Evolutionary conservation across 92 coral and sea anemone species (phyloP).

Genomic region (Metridium senile): DNA sequence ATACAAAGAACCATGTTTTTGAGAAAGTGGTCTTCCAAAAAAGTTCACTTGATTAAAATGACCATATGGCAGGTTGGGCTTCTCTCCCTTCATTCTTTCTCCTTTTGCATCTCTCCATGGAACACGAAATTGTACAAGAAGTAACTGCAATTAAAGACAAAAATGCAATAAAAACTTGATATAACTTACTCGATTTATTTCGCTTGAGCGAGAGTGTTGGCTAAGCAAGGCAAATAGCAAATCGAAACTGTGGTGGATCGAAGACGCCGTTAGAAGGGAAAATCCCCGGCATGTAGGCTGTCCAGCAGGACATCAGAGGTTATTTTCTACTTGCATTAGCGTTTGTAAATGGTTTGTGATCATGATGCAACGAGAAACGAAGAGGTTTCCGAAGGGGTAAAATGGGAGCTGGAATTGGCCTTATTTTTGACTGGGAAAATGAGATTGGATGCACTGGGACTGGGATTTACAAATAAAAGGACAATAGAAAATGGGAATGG

Average conservation of each 20-base stretch:
- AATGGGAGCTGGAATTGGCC: too few relatives aligned
- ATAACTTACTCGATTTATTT: not conserved
- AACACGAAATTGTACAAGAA: slow-evolving; percentile 60
- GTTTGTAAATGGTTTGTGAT: too few relatives aligned
- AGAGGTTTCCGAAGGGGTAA: too few relatives aligned
- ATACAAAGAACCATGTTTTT: slow-evolving; percentile 76
- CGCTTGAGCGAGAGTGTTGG: not conserved
- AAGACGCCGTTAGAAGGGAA: not conserved
- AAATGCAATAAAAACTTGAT: not conserved
- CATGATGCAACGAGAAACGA: too few relatives aligned
- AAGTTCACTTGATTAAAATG: slow-evolving; percentile 80
- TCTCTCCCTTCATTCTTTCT: slow-evolving; percentile 79
- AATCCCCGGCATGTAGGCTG: not conserved
- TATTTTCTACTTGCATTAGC: too few relatives aligned
- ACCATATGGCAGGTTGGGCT: slow-evolving; percentile 72
- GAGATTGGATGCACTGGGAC: too few relatives aligned
- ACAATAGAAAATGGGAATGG: too few relatives aligned
- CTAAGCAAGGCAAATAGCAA: too few relatives aligned
- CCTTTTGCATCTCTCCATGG: slow-evolving; percentile 78
- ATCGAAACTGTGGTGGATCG: not conserved
- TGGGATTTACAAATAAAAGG: too few relatives aligned
- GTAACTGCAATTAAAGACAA: slow-evolving; percentile 28
- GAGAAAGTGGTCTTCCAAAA: slow-evolving; percentile 81
- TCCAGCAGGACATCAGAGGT: too few relatives aligned
- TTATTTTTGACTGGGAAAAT: too few relatives aligned